Percentiles rank a stretch among this genome's conserved stretches.
phyloP scores from a whole-genome alignment of 2,888 invertebrate species.

The Hetaerina titia region DNA sequence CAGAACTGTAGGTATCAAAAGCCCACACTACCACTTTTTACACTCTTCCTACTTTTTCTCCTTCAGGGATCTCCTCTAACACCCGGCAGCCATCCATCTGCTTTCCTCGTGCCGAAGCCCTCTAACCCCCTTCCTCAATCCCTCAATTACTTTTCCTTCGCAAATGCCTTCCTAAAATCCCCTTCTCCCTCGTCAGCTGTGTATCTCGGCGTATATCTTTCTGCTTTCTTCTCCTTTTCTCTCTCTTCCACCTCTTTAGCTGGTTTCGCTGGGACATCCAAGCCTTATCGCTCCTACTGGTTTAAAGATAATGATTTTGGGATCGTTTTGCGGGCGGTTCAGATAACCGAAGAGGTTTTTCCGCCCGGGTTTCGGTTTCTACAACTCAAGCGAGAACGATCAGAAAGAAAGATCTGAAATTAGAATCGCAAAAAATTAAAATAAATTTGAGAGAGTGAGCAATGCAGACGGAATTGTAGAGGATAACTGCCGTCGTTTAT shows the following conservation, averaged over 20 bases:
- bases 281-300: not conserved
- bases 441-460: too few relatives aligned
- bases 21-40: not conserved
- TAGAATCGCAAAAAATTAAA: too few relatives aligned
- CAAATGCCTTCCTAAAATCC: not conserved
- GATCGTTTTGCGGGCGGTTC: not conserved
- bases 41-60: not conserved
- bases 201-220: not conserved
- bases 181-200: not conserved
- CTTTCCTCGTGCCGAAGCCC: not conserved
- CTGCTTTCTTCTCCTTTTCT: not conserved
- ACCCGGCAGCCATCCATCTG: not conserved
- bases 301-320: constrained; percentile 5
- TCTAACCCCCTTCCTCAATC: not conserved
- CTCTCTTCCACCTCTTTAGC: not conserved
- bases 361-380: not conserved
- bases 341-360: not conserved
- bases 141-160: not conserved
- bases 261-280: not conserved
- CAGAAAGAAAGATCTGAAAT: not conserved
- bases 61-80: not conserved
- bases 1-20: not conserved
- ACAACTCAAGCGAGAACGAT: not conserved
- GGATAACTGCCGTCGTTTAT: too few relatives aligned
- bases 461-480: too few relatives aligned